Percentiles rank a stretch among this genome's conserved stretches.
phyloP scores from a whole-genome alignment of 1,140 invertebrate genomes.

The Aphidius ervi region DNA sequence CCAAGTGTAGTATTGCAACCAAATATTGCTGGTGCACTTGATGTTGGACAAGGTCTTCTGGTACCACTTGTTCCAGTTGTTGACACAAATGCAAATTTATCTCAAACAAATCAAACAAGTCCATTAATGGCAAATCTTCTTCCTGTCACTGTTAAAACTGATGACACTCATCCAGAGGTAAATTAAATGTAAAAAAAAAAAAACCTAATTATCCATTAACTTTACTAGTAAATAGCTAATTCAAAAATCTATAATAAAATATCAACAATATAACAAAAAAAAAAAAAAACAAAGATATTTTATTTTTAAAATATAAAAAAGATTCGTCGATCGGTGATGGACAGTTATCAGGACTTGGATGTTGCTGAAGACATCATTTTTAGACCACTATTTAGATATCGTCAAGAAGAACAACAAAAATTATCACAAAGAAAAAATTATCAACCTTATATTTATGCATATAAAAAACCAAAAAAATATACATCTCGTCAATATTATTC shows the following conservation, averaged over 20 bases:
- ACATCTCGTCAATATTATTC: background rate
- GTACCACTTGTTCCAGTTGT: slow-evolving; percentile 23
- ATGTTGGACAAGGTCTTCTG: slow-evolving; percentile 19
- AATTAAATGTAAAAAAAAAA: slow-evolving; percentile 10
- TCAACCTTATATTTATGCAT: slow-evolving; percentile 19
- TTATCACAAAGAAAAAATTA: slow-evolving; percentile 10
- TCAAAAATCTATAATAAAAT: background rate
- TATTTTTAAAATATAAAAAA: background rate
- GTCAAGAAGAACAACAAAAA: slow-evolving; percentile 31
- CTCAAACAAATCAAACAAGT: slow-evolving; percentile 2
- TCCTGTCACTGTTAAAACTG: slow-evolving; percentile 11
- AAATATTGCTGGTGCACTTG: slow-evolving; percentile 12
- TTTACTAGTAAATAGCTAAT: background rate
- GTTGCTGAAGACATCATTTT: slow-evolving; percentile 47
- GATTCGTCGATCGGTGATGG: slow-evolving; percentile 21
- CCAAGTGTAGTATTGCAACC: slow-evolving; percentile 16
- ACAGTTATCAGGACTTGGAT: slow-evolving; percentile 33
- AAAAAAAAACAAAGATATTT: slow-evolving; percentile 6
- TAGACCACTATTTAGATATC: slow-evolving; percentile 44
- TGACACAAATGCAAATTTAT: background rate
- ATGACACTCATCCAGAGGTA: slow-evolving; percentile 17
- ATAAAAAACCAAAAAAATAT: slow-evolving; percentile 7
- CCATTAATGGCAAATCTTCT: slow-evolving; percentile 16
- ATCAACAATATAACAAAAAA: background rate
- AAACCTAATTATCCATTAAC: background rate